Evolutionary conservation across 2,888 invertebrate species (phyloP).

Genomic region (Clepsis dumicolana): DNA sequence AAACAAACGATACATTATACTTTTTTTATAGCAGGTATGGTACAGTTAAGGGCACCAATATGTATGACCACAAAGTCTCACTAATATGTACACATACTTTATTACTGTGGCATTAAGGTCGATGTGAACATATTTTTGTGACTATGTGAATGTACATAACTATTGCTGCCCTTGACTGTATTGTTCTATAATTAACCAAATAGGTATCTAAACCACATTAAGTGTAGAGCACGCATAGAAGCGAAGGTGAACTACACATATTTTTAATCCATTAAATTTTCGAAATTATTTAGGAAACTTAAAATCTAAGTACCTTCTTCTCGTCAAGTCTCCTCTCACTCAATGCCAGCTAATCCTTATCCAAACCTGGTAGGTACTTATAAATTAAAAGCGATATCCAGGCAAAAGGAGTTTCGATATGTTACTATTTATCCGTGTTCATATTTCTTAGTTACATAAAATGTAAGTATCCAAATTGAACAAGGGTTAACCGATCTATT

Average conservation of each 20-base stretch:
- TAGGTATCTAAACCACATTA: background rate
- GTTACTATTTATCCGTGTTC: background rate
- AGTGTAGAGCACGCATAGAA: background rate
- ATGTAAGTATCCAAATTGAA: background rate
- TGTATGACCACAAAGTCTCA: too few species aligned
- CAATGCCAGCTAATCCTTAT: background rate
- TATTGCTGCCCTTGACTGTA: too few species aligned
- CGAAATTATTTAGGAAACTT: background rate
- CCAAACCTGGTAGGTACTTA: background rate
- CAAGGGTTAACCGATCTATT: conserved; percentile 45
- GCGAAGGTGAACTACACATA: background rate
- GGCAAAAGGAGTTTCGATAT: background rate
- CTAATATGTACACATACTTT: too few species aligned
- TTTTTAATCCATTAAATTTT: background rate
- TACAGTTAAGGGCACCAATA: too few species aligned
- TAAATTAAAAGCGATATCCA: background rate
- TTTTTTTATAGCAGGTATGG: too few species aligned
- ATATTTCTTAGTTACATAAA: background rate
- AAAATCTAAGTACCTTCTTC: background rate
- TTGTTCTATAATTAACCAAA: background rate
- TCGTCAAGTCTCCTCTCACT: background rate
- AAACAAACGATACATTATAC: too few species aligned
- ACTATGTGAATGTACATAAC: background rate
- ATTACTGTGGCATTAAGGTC: too few species aligned
- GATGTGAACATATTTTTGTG: too few species aligned